Base-by-base conservation (phyloP, 2,888 invertebrate species). In the Epinotia brunnichana region DNA sequence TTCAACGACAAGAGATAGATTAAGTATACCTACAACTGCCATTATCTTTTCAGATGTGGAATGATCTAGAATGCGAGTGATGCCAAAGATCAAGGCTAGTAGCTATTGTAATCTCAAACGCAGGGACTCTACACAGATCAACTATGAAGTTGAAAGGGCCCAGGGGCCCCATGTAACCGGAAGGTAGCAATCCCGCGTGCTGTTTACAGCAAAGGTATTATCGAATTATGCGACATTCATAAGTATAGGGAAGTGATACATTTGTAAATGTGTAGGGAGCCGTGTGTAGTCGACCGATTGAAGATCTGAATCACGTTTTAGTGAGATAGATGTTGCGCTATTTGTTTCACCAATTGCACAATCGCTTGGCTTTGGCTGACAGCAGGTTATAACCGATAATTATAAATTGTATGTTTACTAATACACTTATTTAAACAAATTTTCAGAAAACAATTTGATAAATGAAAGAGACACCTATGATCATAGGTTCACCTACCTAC, bases 201-300 rank as follows among this genome's bases (percentile, higher is more conserved):
- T 82, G 82, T 86, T 87, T 85, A 85, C 81, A 81, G 79, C 81
- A 80, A 85, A 86, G 69, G 69, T 83, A 86, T 87, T 84, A 87
- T 87, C 80, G 80, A 84, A 86, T 87, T 83, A 86, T 76, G 81
- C 77, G 83, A 79, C 83, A 82, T 81, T 82, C 82, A 80, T 79
- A 74, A 69, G 69, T 68, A 75, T 69, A 74, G 73, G 64, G 76
- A 70, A 72, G 71, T 75, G 67, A 75, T 54, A 29, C 44, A 35
- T 29, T 48, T 24, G 54, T 54, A 48, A 54, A 21, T 69, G 63
- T 35, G 51, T 64, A 54, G 53, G 19, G 64, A 64, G 35, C 53
- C 35, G 29, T 13, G 19, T 63, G 51, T 53, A 17, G 29, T 29
- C 29, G 39, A 35, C 2, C 19, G 64, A 39, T 54, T 19, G 11